Percentiles rank a stretch among this genome's conserved stretches.
Conservation (phyloP, 2,797 vertebrate genomes). For the Pristis pectinata region DNA sequence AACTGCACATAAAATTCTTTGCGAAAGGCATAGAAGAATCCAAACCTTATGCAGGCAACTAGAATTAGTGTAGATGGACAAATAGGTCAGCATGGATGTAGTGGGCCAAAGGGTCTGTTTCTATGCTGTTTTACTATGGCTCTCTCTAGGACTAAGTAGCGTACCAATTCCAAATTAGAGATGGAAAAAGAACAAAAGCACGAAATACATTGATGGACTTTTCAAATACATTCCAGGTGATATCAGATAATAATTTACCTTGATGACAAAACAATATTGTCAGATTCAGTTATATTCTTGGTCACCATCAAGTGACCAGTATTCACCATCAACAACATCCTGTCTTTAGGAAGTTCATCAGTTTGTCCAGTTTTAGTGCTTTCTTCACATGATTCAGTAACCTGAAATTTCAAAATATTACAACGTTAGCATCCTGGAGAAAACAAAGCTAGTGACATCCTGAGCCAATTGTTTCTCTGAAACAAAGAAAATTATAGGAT, state of each 20-base stretch:
- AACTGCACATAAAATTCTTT: background rate
- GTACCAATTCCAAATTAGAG: background rate
- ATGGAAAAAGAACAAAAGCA: background rate
- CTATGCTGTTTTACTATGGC: too few relatives aligned
- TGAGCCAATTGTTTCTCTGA: background rate
- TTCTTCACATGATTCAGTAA: conserved; percentile 49
- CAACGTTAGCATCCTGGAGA: background rate
- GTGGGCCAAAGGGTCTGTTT: too few relatives aligned
- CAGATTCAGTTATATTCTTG: conserved; percentile 56
- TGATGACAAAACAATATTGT: conserved; percentile 57
- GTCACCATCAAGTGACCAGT: conserved; percentile 56
- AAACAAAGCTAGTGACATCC: background rate
- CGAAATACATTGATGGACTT: background rate
- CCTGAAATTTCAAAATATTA: conserved; percentile 12
- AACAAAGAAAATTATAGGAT: background rate
- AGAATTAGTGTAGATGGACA: too few relatives aligned
- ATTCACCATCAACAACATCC: conserved; percentile 53
- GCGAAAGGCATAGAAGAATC: too few relatives aligned
- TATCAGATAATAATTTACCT: conserved; percentile 49
- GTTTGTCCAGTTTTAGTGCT: conserved; percentile 87
- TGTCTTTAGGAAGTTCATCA: conserved; percentile 84
- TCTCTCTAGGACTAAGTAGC: too few relatives aligned
- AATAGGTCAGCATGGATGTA: too few relatives aligned
- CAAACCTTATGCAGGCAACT: too few relatives aligned
- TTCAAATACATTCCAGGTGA: background rate